Evolutionary conservation across 30 jellyfish, hydroid and myxozoan genomes (phyloP).

Genomic region (Phacellophora camtschatica): DNA sequence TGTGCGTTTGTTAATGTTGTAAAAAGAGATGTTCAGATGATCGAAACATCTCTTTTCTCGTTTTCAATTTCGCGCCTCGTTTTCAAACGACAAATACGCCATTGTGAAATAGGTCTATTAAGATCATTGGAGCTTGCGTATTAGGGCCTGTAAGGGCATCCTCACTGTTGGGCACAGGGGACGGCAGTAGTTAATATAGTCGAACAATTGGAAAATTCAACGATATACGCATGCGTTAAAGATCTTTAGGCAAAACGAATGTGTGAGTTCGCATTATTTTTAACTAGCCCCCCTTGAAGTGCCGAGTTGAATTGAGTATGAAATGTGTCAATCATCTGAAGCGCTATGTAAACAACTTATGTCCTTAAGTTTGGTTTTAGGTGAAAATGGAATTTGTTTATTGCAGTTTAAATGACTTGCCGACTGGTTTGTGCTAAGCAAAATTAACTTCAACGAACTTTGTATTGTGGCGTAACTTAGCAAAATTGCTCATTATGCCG

Average conservation of each 20-base stretch:
- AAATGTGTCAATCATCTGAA: neutral
- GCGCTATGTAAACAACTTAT: neutral
- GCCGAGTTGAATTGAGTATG: neutral
- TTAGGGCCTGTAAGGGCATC: neutral
- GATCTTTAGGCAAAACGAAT: neutral
- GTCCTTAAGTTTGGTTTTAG: neutral
- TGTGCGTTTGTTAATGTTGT: too few relatives aligned
- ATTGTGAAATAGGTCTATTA: too few relatives aligned
- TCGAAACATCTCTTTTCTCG: too few relatives aligned
- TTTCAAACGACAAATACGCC: too few relatives aligned
- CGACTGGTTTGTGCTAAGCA: neutral
- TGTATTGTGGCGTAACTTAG: constrained; percentile 1
- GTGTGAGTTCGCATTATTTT: neutral
- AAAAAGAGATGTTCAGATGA: too few relatives aligned
- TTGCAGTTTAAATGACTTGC: too few relatives aligned
- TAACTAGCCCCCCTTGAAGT: neutral
- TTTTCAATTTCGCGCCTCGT: too few relatives aligned
- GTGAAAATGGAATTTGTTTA: too few relatives aligned
- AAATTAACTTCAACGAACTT: neutral
- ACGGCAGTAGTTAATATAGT: constrained; percentile 1
- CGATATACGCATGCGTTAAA: neutral
- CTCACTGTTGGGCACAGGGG: constrained; percentile 10
- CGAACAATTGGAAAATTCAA: constrained; percentile 5
- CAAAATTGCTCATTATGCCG: constrained; percentile 2
- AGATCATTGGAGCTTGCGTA: neutral